Conservation (phyloP, 1,140 invertebrate genomes). For the Thaumetopoea pityocampa region DNA sequence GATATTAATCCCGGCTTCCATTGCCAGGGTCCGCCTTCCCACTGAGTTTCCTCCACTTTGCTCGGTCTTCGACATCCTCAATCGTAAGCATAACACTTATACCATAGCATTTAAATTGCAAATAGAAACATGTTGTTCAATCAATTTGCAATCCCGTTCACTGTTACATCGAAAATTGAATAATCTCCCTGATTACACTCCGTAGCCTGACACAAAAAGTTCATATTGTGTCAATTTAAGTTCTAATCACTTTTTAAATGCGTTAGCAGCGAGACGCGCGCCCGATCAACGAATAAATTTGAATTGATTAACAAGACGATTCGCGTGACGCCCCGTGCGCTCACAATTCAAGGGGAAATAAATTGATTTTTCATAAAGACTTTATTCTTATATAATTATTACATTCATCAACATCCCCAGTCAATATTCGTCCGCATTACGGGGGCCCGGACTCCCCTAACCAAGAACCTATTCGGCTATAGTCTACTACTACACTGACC, state of each 20-base stretch:
- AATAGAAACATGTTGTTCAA: slow-evolving; percentile 13
- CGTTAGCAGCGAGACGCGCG: slow-evolving; percentile 59
- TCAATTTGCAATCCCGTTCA: slow-evolving; percentile 13
- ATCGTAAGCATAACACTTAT: too few relatives aligned
- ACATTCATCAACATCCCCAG: too few relatives aligned
- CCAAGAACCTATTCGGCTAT: too few relatives aligned
- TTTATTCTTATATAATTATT: too few relatives aligned
- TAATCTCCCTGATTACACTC: slow-evolving; percentile 65
- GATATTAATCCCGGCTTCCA: too few relatives aligned
- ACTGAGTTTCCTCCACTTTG: too few relatives aligned
- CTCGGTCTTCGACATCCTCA: too few relatives aligned
- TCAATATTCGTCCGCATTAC: too few relatives aligned
- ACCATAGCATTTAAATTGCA: slow-evolving; percentile 13
- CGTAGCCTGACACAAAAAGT: slow-evolving; percentile 61
- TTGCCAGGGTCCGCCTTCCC: too few relatives aligned
- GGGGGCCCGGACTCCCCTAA: too few relatives aligned
- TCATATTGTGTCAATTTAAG: slow-evolving; percentile 75
- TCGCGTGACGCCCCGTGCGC: slow-evolving; percentile 52
- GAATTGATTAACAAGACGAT: slow-evolving; percentile 71
- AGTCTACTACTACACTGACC: too few relatives aligned
- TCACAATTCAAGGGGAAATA: slow-evolving; percentile 60
- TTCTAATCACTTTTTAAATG: slow-evolving; percentile 75
- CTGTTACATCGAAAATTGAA: slow-evolving; percentile 60
- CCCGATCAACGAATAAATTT: slow-evolving; percentile 72
- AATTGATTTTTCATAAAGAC: slow-evolving; percentile 53